Conservation (phyloP, 1,140 invertebrate genomes). For the Choristoneura fumiferana region DNA sequence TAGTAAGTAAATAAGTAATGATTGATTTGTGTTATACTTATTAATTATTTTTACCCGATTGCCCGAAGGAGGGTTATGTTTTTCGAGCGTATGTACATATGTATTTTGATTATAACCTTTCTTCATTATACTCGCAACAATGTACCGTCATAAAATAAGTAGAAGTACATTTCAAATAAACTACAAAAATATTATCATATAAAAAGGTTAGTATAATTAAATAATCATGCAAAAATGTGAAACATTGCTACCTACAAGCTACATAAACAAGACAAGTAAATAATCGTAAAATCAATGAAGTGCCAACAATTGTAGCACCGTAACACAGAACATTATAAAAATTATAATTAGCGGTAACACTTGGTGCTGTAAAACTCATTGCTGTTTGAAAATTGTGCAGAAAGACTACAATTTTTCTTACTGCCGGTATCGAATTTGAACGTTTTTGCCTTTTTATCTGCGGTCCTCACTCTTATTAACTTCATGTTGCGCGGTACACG, state of each 20-base stretch:
- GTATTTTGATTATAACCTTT: too few species aligned
- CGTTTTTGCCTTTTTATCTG: constrained; percentile 78
- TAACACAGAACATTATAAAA: constrained; percentile 36
- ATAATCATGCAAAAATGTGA: constrained; percentile 11
- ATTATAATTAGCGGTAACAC: constrained; percentile 47
- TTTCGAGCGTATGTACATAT: too few species aligned
- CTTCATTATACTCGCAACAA: too few species aligned
- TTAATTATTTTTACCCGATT: too few species aligned
- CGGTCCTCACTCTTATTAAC: constrained; percentile 77
- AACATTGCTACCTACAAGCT: neutral
- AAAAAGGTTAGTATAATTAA: neutral
- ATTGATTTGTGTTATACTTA: too few species aligned
- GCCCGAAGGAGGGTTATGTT: too few species aligned
- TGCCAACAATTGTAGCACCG: constrained; percentile 18
- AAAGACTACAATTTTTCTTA: constrained; percentile 55
- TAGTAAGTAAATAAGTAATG: too few species aligned
- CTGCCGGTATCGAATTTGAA: constrained; percentile 81
- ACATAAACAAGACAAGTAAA: constrained; percentile 4
- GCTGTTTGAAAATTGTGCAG: constrained; percentile 46
- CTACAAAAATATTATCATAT: too few species aligned
- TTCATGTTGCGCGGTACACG: constrained; percentile 72
- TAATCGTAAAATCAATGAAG: constrained; percentile 4
- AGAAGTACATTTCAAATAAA: too few species aligned
- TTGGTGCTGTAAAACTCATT: constrained; percentile 41
- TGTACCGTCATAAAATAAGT: too few species aligned